Conservation (phyloP, 2,888 invertebrate genomes). For the Erebia epiphron region DNA sequence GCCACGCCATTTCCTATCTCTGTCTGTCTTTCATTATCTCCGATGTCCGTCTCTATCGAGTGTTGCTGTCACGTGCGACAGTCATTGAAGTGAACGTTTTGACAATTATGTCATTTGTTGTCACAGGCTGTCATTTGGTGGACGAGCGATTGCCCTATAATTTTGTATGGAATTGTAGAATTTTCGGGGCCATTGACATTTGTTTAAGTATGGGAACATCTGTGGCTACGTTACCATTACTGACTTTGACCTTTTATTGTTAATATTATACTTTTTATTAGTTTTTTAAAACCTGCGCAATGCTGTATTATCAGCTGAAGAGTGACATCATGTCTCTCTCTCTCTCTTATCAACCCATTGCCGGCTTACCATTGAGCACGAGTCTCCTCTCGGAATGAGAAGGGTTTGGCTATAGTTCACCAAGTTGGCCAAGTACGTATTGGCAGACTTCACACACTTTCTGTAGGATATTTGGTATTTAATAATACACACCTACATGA, state of each 20-base stretch:
- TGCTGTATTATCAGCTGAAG: not conserved
- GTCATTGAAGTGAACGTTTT: constrained; percentile 80
- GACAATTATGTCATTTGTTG: constrained; percentile 83
- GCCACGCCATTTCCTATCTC: constrained; percentile 68
- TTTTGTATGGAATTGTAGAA: constrained; percentile 77
- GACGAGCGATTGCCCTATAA: constrained; percentile 79
- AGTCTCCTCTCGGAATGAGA: too few species aligned
- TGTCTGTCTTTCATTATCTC: constrained; percentile 41
- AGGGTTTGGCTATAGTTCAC: too few species aligned
- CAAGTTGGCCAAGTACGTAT: too few species aligned
- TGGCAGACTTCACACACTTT: too few species aligned
- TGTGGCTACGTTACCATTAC: constrained; percentile 45
- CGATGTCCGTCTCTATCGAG: constrained; percentile 55
- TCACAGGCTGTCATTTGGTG: constrained; percentile 80
- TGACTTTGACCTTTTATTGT: not conserved
- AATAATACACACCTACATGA: too few species aligned
- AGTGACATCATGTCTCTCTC: too few species aligned
- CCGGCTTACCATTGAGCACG: too few species aligned
- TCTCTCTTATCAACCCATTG: too few species aligned
- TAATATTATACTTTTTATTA: not conserved
- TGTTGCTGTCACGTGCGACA: constrained; percentile 76
- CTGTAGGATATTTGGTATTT: too few species aligned
- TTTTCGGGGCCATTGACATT: constrained; percentile 73
- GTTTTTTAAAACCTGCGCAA: not conserved
- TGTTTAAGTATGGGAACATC: constrained; percentile 75